phyloP scores from a whole-genome alignment of 2,888 invertebrate species.

The Trichopoda pennipes region DNA sequence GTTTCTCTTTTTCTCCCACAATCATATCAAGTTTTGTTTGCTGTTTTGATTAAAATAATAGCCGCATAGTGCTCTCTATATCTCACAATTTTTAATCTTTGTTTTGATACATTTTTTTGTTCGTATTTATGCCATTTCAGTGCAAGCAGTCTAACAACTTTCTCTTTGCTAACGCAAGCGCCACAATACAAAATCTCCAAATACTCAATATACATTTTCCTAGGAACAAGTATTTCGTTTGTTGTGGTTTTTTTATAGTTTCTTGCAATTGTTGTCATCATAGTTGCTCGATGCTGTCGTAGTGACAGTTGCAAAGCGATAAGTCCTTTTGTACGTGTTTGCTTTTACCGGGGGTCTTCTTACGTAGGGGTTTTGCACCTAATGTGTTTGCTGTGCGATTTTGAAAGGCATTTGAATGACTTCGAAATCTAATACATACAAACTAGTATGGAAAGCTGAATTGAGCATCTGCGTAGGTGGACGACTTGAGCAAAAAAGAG shows the following conservation, averaged over 20 bases:
- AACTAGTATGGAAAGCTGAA: background rate
- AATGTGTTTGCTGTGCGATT: conserved; percentile 51
- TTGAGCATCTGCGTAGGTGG: conserved; percentile 54
- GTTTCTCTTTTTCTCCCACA: conserved; percentile 12
- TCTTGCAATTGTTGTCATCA: conserved; percentile 38
- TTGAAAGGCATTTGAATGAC: conserved; percentile 69
- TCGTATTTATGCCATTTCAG: conserved; percentile 46
- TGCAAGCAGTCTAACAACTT: conserved; percentile 66
- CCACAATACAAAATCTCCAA: conserved; percentile 51
- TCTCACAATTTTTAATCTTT: conserved; percentile 19
- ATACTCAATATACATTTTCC: conserved; percentile 20
- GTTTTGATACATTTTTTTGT: conserved; percentile 32
- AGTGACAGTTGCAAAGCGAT: conserved; percentile 21
- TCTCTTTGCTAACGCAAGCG: conserved; percentile 69
- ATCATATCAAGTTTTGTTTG: conserved; percentile 34
- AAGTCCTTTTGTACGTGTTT: conserved; percentile 56
- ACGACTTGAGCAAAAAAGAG: conserved; percentile 33
- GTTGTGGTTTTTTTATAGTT: conserved; percentile 34
- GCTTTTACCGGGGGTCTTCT: conserved; percentile 27
- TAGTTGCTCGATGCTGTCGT: conserved; percentile 17
- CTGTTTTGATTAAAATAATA: conserved; percentile 29
- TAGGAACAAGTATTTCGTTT: conserved; percentile 42
- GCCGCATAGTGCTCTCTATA: conserved; percentile 32
- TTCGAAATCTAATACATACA: conserved; percentile 14
- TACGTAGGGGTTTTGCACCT: conserved; percentile 35